Conservation (phyloP, 2,888 invertebrate genomes). For the Pocota personata region DNA sequence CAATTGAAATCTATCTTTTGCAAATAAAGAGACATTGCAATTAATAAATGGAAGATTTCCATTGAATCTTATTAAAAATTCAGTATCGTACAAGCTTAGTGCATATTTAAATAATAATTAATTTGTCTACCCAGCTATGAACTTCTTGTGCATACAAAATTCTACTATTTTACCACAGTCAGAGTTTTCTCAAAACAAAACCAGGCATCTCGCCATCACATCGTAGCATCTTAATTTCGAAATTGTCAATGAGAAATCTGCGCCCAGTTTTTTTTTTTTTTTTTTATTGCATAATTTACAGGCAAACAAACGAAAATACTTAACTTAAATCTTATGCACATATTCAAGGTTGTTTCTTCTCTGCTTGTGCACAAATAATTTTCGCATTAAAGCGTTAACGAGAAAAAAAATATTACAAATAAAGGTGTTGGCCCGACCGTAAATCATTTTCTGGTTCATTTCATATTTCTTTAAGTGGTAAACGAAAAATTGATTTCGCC, state of each 20-base stretch:
- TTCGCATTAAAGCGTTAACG: slow-evolving; percentile 13
- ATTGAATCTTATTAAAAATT: slow-evolving; percentile 14
- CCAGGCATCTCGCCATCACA: neutral
- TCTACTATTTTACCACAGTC: neutral
- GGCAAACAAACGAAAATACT: neutral
- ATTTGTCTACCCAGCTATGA: slow-evolving; percentile 3
- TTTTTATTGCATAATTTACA: slow-evolving; percentile 40
- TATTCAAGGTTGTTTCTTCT: slow-evolving; percentile 41
- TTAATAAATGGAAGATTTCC: slow-evolving; percentile 9
- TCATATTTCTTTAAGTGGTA: slow-evolving; percentile 11
- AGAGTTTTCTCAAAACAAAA: neutral
- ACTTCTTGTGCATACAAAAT: neutral
- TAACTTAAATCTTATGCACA: slow-evolving; percentile 24
- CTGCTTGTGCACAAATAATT: slow-evolving; percentile 18
- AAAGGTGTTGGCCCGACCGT: slow-evolving; percentile 30
- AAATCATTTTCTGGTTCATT: slow-evolving; percentile 32
- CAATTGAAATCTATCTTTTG: neutral
- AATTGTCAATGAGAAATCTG: slow-evolving; percentile 17
- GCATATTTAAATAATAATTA: slow-evolving; percentile 36
- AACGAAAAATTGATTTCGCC: slow-evolving; percentile 19
- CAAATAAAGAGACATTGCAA: neutral
- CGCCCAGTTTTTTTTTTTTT: neutral
- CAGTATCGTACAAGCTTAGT: neutral
- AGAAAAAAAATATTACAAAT: slow-evolving; percentile 13
- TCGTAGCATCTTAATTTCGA: neutral